Percentiles rank a stretch among this genome's conserved stretches.
These are phyloP conservation scores for Anguilla marmorata DNA, from an alignment of 2,797 vertebrate genomes.

Conservation along the genomic window DNA sequence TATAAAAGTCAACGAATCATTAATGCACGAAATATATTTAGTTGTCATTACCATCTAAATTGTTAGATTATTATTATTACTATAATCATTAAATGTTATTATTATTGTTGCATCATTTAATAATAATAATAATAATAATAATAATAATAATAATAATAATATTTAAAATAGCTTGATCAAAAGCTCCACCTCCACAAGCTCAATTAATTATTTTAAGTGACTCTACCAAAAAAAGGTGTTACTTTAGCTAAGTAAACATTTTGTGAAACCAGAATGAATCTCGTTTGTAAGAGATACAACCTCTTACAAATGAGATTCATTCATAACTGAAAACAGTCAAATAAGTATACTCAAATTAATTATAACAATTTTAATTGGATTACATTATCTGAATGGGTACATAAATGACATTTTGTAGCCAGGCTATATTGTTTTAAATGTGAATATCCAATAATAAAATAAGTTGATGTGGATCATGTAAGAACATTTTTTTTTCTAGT, in stretches of 20 bases:
- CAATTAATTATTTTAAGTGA: background rate
- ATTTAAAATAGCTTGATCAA: background rate
- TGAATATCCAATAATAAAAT: too few species aligned
- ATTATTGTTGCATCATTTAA: background rate
- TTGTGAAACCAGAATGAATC: background rate
- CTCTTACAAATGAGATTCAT: background rate
- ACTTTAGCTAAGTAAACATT: background rate
- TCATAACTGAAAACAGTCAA: background rate
- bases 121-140: background rate
- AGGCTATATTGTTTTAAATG: background rate
- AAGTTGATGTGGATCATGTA: too few species aligned
- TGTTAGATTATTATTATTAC: constrained; percentile 14
- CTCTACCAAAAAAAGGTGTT: background rate
- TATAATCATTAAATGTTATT: background rate
- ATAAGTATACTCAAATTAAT: background rate
- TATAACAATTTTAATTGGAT: background rate
- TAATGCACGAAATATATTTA: constrained; percentile 5
- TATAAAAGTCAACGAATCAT: constrained; percentile 24
- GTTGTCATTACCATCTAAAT: background rate
- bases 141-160: background rate
- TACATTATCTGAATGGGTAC: background rate
- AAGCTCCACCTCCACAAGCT: background rate
- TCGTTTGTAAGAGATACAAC: background rate
- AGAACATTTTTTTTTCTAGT: too few species aligned
- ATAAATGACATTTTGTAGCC: background rate